Evolutionary conservation across 1,140 invertebrate species (phyloP).

Genomic region (Ceratosolen solmsi): DNA sequence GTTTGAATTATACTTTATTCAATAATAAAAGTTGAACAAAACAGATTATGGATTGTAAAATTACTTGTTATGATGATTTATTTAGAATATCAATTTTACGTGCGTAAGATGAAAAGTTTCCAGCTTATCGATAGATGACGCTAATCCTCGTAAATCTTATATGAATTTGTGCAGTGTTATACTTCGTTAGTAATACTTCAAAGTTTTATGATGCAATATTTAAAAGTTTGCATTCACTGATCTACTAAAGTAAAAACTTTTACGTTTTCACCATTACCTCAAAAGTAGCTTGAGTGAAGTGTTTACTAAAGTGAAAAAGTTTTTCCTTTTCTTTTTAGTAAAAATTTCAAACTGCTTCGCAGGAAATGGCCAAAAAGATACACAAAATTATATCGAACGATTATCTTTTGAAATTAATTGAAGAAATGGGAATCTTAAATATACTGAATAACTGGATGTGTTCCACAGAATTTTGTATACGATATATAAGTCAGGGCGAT

Average conservation of each 20-base stretch:
- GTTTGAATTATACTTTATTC: too few relatives aligned
- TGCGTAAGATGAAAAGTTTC: background rate
- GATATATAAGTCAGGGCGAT: too few relatives aligned
- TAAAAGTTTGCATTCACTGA: slow-evolving; percentile 17
- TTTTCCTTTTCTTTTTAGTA: background rate
- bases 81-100: background rate
- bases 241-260: slow-evolving; percentile 7
- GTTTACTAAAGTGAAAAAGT: slow-evolving; percentile 25
- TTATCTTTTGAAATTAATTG: background rate
- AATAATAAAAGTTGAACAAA: background rate
- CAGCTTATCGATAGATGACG: background rate
- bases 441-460: too few relatives aligned
- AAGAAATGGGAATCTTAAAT: background rate
- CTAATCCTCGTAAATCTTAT: slow-evolving; percentile 17
- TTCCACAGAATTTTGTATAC: too few relatives aligned
- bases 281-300: background rate
- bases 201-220: slow-evolving; percentile 14
- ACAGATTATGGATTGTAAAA: background rate
- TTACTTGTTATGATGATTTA: background rate
- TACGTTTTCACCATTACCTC: slow-evolving; percentile 4
- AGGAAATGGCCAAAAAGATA: background rate
- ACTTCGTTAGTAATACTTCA: slow-evolving; percentile 19
- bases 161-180: slow-evolving; percentile 3
- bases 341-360: background rate
- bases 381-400: background rate